phyloP scores from a whole-genome alignment of 2,888 invertebrate genomes.

The Drosophila bunnanda region DNA sequence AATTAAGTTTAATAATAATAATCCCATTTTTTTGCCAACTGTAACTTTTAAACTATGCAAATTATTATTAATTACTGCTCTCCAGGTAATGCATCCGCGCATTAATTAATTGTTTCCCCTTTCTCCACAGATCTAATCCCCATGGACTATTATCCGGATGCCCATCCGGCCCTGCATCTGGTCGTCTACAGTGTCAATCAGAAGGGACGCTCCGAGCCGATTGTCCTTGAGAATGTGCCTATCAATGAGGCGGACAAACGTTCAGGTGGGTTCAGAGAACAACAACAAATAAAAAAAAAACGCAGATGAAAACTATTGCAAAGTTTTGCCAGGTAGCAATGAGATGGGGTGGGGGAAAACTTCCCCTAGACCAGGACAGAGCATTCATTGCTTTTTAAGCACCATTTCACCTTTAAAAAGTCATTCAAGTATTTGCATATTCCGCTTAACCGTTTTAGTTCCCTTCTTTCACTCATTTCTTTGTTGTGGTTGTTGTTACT shows the following conservation, averaged over 20 bases:
- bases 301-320: slow-evolving; percentile 37
- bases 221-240: slow-evolving; percentile 93
- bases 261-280: slow-evolving; percentile 88
- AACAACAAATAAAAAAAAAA: neutral
- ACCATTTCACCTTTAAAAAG: slow-evolving; percentile 83
- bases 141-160: slow-evolving; percentile 84
- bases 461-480: slow-evolving; percentile 47
- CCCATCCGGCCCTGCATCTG: slow-evolving; percentile 89
- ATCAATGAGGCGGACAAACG: slow-evolving; percentile 94
- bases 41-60: neutral
- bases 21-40: neutral
- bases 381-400: slow-evolving; percentile 80
- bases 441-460: slow-evolving; percentile 80
- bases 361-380: slow-evolving; percentile 28
- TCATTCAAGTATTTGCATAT: slow-evolving; percentile 83
- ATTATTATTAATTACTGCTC: slow-evolving; percentile 6
- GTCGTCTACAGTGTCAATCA: slow-evolving; percentile 93
- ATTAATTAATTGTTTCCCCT: slow-evolving; percentile 8
- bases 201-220: slow-evolving; percentile 93
- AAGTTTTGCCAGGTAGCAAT: slow-evolving; percentile 51
- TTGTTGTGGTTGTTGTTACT: slow-evolving; percentile 36
- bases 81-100: neutral
- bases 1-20: too few species aligned
- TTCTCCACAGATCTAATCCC: slow-evolving; percentile 82
- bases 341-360: slow-evolving; percentile 3